Percentiles rank a stretch among this genome's conserved stretches.
These are phyloP conservation scores for Hydrolagus affinis DNA, from an alignment of 2,113 vertebrate species.

Conservation along the genomic window DNA sequence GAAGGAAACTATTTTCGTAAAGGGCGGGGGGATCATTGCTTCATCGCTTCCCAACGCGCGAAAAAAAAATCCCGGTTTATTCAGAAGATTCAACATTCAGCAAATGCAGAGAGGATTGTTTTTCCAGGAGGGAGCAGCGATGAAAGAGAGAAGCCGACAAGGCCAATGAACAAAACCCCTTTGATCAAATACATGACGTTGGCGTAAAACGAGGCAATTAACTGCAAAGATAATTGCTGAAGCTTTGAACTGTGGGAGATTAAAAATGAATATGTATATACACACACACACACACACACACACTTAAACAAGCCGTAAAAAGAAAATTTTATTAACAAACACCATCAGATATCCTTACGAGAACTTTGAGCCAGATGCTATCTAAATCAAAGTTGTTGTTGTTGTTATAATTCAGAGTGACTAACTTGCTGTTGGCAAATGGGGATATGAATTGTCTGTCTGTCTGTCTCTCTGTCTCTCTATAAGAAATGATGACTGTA, in stretches of 20 bases:
- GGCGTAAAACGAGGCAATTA: conserved; percentile 1
- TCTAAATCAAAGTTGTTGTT: too few relatives aligned
- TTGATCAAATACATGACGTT: conserved; percentile 1
- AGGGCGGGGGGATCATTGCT: neutral
- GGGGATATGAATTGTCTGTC: neutral
- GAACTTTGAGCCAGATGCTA: neutral
- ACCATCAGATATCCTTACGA: neutral
- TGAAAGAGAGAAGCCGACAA: neutral
- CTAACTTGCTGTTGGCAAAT: neutral
- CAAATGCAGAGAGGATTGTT: neutral
- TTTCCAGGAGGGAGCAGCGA: neutral
- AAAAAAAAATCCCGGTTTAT: neutral
- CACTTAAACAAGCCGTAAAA: neutral
- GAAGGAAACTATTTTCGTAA: neutral
- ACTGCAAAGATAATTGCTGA: conserved; percentile 1
- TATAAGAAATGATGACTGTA: neutral
- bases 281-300: neutral
- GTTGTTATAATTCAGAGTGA: neutral
- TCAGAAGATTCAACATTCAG: neutral
- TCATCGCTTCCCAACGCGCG: neutral
- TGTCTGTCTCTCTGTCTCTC: too few relatives aligned
- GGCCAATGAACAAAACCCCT: neutral
- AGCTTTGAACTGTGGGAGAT: neutral
- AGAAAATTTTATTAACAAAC: neutral
- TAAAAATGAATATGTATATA: neutral